Base-by-base conservation (phyloP, 1,140 invertebrate genomes). In the Neodiprion virginianus region DNA sequence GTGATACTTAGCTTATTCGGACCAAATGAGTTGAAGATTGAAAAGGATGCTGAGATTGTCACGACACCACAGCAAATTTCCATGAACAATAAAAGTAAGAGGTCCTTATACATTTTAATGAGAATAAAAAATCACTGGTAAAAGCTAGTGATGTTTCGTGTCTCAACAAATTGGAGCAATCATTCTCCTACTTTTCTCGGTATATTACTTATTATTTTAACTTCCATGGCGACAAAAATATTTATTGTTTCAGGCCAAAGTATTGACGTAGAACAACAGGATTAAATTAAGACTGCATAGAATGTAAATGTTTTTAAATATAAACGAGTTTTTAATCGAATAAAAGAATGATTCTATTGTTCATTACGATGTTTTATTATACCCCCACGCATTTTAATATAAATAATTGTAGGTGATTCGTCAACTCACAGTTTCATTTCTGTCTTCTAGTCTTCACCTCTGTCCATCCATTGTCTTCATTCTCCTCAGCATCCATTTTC, bases 1-100 rank as follows among this genome's bases (percentile, higher is more conserved):
- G 90, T 91, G 7, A 83, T 92, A 49, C 81, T 92, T 14, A 92
- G 90, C 71, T 80, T 90, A 70, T 79, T 89, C 9, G 91, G 91
- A 28, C 89, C 91, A n/a, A 77, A 81, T 53, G 81, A 85, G 65
- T 79, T 75, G 67, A 74, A 14, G 28, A 71, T 78, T 61, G n/a
- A 69, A n/a, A 74, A 77, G 78, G 83, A 7, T 17, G 53, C 11
- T 5, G 53, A 61, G 53, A 17, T 61, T 17, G n/a, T 12, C 3
- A 61, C n/a, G n/a, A 17, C 53, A 17, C 53, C 11, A 17, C 11
- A 61, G 53, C 53, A 61, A 17, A 12, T 61, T 61, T 61, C 53
- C 53, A 5, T 61, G 53, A 17, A 61, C 53, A 17, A 61, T 61
- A 8, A 61, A 61, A 61, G 53, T 61, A 17, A 61, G 53, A 0